Evolutionary conservation across 1,140 invertebrate species (phyloP).

Genomic region (Bilobella aurantiaca): DNA sequence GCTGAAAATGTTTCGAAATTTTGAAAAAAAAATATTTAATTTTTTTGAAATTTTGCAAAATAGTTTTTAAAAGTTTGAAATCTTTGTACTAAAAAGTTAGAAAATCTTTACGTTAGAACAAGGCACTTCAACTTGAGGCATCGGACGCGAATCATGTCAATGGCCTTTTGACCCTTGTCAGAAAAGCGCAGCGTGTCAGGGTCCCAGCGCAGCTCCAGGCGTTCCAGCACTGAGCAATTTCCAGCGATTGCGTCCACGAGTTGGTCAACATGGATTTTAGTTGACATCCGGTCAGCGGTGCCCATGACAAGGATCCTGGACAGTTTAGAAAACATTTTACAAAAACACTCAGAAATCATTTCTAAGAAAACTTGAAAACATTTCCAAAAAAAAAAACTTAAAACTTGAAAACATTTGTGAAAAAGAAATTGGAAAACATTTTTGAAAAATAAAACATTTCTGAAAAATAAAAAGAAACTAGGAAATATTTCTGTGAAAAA

Average conservation of each 20-base stretch:
- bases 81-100: neutral
- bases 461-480: too few species aligned
- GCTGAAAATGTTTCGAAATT: too few species aligned
- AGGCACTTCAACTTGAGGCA: slow-evolving; percentile 74
- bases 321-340: slow-evolving; percentile 13
- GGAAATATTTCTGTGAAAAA: too few species aligned
- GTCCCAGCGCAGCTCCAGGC: slow-evolving; percentile 94
- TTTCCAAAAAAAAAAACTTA: too few species aligned
- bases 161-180: slow-evolving; percentile 96
- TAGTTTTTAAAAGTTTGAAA: neutral
- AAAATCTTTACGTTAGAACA: slow-evolving; percentile 68
- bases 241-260: slow-evolving; percentile 95
- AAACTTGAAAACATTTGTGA: too few species aligned
- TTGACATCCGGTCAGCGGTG: slow-evolving; percentile 85
- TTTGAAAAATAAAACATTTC: too few species aligned
- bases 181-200: slow-evolving; percentile 95
- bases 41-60: too few species aligned
- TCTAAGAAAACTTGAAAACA: too few species aligned
- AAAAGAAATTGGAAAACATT: too few species aligned
- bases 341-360: too few species aligned
- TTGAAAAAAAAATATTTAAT: too few species aligned
- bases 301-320: slow-evolving; percentile 97
- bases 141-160: slow-evolving; percentile 78
- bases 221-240: slow-evolving; percentile 74
- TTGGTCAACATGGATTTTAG: slow-evolving; percentile 94